Percentiles rank a stretch among this genome's conserved stretches.
phyloP scores from a whole-genome alignment of 1,140 invertebrate genomes.

The Dinoponera quadriceps region DNA sequence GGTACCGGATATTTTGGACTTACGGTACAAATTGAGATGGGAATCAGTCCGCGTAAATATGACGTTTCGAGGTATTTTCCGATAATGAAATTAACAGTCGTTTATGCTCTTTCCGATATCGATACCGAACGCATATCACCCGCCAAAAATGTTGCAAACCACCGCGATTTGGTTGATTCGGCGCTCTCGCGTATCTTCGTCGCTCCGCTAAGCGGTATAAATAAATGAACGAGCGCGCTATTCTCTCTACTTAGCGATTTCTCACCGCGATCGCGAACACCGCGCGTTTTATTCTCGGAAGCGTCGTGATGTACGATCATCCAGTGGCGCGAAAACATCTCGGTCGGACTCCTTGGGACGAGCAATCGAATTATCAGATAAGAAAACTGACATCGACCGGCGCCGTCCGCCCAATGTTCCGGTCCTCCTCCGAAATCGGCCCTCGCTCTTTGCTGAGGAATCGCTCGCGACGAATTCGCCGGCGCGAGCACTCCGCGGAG shows the following conservation, averaged over 20 bases:
- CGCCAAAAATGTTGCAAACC: constrained; percentile 4
- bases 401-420: no score
- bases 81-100: constrained; percentile 27
- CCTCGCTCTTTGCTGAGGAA: not conserved
- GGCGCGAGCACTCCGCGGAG: not conserved
- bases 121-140: constrained; percentile 23
- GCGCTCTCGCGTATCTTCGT: not conserved
- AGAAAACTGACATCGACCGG: no score
- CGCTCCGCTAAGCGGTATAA: not conserved
- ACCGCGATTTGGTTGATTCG: not conserved
- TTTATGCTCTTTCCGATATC: constrained; percentile 8
- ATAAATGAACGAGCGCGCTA: not conserved
- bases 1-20: constrained; percentile 29
- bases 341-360: no score
- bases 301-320: not conserved
- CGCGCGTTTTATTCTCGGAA: constrained; percentile 14
- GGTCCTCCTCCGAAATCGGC: not conserved
- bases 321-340: no score
- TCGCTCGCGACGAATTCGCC: not conserved
- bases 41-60: constrained; percentile 2
- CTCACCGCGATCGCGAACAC: not conserved
- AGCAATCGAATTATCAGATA: no score
- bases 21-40: constrained; percentile 14
- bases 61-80: not conserved
- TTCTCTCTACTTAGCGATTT: not conserved